Base-by-base conservation (phyloP, 2,797 vertebrate species). In the Bradypus variegatus region DNA sequence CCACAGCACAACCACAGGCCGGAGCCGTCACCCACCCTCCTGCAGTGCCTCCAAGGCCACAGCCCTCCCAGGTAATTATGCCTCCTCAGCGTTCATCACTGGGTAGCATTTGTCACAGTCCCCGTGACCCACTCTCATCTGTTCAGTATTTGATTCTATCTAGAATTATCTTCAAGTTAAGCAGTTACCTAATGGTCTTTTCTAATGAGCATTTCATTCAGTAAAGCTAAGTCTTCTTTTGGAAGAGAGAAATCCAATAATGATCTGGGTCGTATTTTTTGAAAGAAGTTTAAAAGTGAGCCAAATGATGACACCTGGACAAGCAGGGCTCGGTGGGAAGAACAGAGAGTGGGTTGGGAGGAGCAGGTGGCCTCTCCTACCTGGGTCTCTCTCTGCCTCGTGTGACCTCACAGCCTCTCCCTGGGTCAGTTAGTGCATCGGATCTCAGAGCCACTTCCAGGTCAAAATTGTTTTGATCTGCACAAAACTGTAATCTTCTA, bases 21-120 rank as follows among this genome's bases (percentile, higher is more conserved):
- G 98, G 98, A 91, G 97, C 97, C 58, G 98, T 98, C 97, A 97
- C 99, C 93, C 99, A 98, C 94, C 99, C 98, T 31, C 99, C 99
- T 76, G 99, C 99, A 84, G 99, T 99, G 97, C 99, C 99, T 97
- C 99, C 99, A 78, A 98, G 99, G 96, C 99, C 99, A 78, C 98
- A 98, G 82, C 98, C 99, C 87, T 98, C 99, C 91, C 99, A 99
- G 98, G 99, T 99, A 96, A 95, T 62, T 60, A 9, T 86, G 65
- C 67, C 31, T 60, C 36, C 48, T 75, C 1, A 11, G 11, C 60
- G 33, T 48, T 89, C 38, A 19, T 62, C 64, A n/a, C 29, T 64
- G 19, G 69, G 14, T 25, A 58, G 36, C n/a, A n/a, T 48, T 90
- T 93, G 13, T 38, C 94, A 58, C 45, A 27, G 62, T 70, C 41